Conservation (phyloP, 2,888 invertebrate genomes). For the Nomada flava region DNA sequence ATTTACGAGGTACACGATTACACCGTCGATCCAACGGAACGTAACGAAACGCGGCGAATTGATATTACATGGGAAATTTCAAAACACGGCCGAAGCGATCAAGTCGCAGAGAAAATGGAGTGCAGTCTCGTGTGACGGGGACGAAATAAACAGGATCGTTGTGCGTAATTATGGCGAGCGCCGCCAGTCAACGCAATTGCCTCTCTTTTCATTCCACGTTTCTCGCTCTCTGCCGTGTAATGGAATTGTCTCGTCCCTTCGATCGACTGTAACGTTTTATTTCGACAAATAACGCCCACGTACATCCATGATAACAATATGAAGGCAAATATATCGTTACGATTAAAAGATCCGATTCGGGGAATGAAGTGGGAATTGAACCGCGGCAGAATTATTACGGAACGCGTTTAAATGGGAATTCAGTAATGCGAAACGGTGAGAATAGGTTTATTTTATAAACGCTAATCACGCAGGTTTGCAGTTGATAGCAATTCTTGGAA, state of each 20-base stretch:
- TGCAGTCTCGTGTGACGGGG: constrained; percentile 10
- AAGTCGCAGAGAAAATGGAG: constrained; percentile 24
- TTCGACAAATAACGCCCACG: constrained; percentile 33
- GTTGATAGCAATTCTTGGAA: not conserved
- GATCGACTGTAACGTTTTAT: constrained; percentile 36
- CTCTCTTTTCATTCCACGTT: not conserved
- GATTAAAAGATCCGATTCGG: constrained; percentile 36
- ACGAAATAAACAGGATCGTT: constrained; percentile 37
- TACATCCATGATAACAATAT: constrained; percentile 31
- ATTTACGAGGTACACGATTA: constrained; percentile 16
- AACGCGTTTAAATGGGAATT: too few relatives aligned
- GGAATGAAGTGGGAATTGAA: constrained; percentile 18
- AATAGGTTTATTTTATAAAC: not conserved
- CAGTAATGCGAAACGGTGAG: too few relatives aligned
- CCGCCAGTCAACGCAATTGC: constrained; percentile 16
- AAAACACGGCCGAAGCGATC: constrained; percentile 2
- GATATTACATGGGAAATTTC: constrained; percentile 25
- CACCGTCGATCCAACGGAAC: not conserved
- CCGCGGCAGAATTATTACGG: not conserved
- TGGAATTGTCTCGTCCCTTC: constrained; percentile 44
- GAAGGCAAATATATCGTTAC: constrained; percentile 13
- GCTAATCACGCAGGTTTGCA: not conserved
- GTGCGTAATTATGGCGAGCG: constrained; percentile 42
- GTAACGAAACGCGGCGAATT: constrained; percentile 25
- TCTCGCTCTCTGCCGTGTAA: constrained; percentile 7